Base-by-base conservation (phyloP, 92 coral and sea anemone genomes). In the Actinernus sp. region DNA sequence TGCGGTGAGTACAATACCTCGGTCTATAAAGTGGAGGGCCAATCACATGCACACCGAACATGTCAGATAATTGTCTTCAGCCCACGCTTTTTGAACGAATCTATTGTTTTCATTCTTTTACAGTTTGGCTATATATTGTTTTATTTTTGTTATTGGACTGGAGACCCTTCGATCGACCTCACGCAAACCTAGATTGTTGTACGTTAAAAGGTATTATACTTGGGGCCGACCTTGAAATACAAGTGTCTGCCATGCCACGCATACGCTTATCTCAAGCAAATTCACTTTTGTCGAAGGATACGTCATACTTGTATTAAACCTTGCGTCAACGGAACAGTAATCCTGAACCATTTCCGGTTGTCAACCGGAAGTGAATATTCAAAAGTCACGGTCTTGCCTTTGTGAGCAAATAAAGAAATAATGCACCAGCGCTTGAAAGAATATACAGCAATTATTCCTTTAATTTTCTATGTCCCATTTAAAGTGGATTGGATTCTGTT, bases 71-170 rank as follows among this genome's bases (percentile, higher is more conserved):
- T 51, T 49, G 55, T 14, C 18, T 28, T 45, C 18, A 24, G 43
- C 27, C 78, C 57, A 49, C 38, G 55, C 54, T 40, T 26, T n/a
- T 20, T 22, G 30, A 34, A 28, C 18, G 33, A 61, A 8, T 3
- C 43, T 60, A 52, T 66, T 77, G 84, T 77, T 77, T 64, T 77
- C 84, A 77, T 77, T 66, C 76, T 77, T 77, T 58, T 55, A 34
- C 73, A 44, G 76, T 77, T 65, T 71, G 64, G 71, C 70, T 65
- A 81, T 49, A 25, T 44, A 81, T 81, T 81, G 88, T 73, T 72
- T 44, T 65, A 61, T 43, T 41, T 81, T 81, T 56, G 70, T 74
- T 54, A 73, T 26, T 82, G 68, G 65, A 73, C 68, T 73, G 81
- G 75, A 81, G 73, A 68, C 48, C 55, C 55, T 40, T 37, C 53